Evolutionary conservation across 2,888 invertebrate genomes (phyloP).

Genomic region (Caenorhabditis virilis): DNA sequence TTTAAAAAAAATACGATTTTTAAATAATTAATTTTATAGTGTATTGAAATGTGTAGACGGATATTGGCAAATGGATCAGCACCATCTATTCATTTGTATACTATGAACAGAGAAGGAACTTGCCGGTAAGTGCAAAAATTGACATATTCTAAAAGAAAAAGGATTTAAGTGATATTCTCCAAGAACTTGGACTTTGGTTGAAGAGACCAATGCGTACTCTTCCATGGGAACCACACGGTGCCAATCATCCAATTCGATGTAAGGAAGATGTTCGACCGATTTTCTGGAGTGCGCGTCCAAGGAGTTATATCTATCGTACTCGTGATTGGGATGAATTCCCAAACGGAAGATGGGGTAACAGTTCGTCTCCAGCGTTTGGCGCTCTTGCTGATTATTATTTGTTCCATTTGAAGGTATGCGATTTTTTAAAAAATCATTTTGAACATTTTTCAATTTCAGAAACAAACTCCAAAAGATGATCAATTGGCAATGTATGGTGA

Average conservation of each 20-base stretch:
- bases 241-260: conserved; percentile 50
- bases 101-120: conserved; percentile 72
- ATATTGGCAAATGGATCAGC: conserved; percentile 71
- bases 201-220: conserved; percentile 71
- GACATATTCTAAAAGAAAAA: background rate
- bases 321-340: conserved; percentile 75
- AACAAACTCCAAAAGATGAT: conserved; percentile 28
- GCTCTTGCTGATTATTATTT: conserved; percentile 74
- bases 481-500: conserved; percentile 72
- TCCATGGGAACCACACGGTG: conserved; percentile 71
- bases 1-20: background rate
- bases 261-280: conserved; percentile 74
- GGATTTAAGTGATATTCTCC: conserved; percentile 70
- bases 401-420: conserved; percentile 71
- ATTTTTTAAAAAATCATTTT: background rate
- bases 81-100: conserved; percentile 75
- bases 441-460: background rate
- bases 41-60: conserved; percentile 73
- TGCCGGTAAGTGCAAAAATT: conserved; percentile 51
- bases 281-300: conserved; percentile 74
- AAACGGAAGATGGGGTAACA: conserved; percentile 75
- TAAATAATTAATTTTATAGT: conserved; percentile 48
- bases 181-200: conserved; percentile 73
- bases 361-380: conserved; percentile 74
- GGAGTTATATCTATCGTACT: conserved; percentile 73